Evolutionary conservation across 2,113 vertebrate species (phyloP).

Genomic region (Scalopus aquaticus): DNA sequence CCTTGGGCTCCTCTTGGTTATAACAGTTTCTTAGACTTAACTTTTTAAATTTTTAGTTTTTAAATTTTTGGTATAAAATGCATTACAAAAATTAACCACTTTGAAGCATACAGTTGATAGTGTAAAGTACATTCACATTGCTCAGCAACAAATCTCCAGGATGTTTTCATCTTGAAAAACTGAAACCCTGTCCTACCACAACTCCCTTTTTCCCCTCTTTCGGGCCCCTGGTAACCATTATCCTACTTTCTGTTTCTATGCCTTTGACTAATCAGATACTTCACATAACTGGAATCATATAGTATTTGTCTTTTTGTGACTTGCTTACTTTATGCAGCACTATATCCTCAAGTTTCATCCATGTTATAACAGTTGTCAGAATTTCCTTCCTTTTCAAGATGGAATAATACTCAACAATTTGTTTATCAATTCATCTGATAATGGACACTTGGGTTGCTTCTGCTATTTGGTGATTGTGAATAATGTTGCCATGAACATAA

Average conservation of each 20-base stretch:
- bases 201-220: not conserved
- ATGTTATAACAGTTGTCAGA: not conserved
- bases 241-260: not conserved
- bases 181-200: not conserved
- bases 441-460: not conserved
- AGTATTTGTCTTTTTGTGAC: not conserved
- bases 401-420: not conserved
- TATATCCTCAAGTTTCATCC: not conserved
- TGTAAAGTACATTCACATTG: not conserved
- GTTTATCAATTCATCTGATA: not conserved
- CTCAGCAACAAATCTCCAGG: not conserved
- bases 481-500: not conserved
- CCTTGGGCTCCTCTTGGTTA: not conserved
- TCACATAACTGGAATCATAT: not conserved
- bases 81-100: not conserved
- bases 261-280: not conserved
- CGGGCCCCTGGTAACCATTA: not conserved
- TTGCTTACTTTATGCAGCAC: not conserved
- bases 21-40: not conserved
- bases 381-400: not conserved
- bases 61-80: not conserved
- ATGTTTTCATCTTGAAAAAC: conserved; percentile 7
- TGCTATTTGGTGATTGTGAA: not conserved
- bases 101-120: not conserved
- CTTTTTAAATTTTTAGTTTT: not conserved